phyloP scores from a whole-genome alignment of 2,888 invertebrate species.

The Macrostomum cliftonense region DNA sequence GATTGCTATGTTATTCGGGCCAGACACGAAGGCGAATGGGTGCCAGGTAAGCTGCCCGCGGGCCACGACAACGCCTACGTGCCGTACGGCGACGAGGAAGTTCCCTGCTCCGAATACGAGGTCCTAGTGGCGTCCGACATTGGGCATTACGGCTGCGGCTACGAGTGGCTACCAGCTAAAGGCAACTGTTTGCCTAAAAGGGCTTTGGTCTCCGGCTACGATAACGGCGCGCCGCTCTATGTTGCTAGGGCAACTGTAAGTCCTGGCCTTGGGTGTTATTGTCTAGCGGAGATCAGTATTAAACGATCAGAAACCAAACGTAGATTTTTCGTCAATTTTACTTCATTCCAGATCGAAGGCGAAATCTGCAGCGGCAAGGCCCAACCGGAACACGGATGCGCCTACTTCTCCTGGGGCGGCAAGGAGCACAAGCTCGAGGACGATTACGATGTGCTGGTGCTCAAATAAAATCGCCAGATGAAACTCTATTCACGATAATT shows the following conservation, averaged over 20 bases:
- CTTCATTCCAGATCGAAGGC: neutral
- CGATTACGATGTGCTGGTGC: neutral
- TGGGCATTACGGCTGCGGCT: neutral
- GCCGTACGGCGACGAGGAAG: slow-evolving; percentile 2
- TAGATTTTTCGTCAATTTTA: too few relatives aligned
- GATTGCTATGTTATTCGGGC: slow-evolving; percentile 3
- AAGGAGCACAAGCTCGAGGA: neutral
- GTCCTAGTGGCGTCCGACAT: neutral
- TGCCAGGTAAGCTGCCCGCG: slow-evolving; percentile 1
- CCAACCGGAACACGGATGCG: neutral
- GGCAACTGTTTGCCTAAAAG: neutral
- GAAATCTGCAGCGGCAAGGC: neutral
- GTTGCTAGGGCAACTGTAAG: neutral
- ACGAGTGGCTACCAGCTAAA: neutral
- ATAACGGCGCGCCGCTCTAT: neutral
- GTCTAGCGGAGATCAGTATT: too few relatives aligned
- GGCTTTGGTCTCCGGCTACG: neutral
- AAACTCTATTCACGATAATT: too few relatives aligned
- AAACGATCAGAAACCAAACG: too few relatives aligned
- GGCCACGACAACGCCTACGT: slow-evolving; percentile 1
- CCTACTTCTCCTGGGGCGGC: neutral
- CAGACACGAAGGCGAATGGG: slow-evolving; percentile 2
- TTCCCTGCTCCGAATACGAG: slow-evolving; percentile 1
- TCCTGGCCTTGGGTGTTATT: too few relatives aligned
- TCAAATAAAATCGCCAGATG: too few relatives aligned